Evolutionary conservation across 2,797 vertebrate species (phyloP).

Genomic region (Triplophysa yarkandensis): DNA sequence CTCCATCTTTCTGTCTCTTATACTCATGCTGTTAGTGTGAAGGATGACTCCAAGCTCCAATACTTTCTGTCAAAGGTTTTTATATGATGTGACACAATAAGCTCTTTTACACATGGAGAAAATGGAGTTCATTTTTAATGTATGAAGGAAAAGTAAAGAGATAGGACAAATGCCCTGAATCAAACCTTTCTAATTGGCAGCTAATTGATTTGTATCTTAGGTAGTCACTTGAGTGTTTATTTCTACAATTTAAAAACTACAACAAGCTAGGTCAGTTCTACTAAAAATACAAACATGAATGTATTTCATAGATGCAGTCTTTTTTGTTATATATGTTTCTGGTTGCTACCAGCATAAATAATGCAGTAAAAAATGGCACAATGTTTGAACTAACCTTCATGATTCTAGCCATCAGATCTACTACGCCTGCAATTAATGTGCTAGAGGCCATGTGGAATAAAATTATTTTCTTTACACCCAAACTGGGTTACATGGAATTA

Average conservation of each 20-base stretch:
- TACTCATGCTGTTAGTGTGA: conserved; percentile 29
- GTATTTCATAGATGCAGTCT: too few species aligned
- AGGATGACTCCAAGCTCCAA: conserved; percentile 31
- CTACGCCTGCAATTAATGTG: background rate
- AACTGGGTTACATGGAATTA: conserved; percentile 9
- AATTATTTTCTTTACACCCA: background rate
- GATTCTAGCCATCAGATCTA: background rate
- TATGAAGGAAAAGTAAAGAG: background rate
- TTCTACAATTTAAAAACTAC: background rate
- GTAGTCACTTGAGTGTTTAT: background rate
- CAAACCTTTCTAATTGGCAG: background rate
- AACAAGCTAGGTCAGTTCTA: background rate
- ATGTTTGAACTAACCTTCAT: background rate
- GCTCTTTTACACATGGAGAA: conserved; percentile 40
- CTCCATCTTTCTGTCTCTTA: conserved; percentile 12
- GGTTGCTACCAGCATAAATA: background rate
- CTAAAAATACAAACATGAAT: background rate
- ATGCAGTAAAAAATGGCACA: background rate
- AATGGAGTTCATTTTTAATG: conserved; percentile 35
- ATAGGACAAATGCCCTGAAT: background rate
- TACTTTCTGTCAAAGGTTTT: conserved; percentile 36
- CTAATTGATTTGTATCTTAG: background rate
- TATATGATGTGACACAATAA: conserved; percentile 42
- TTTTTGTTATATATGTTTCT: background rate
- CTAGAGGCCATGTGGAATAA: background rate